phyloP scores from a whole-genome alignment of 2,888 invertebrate species.

The Cephalotes varians region DNA sequence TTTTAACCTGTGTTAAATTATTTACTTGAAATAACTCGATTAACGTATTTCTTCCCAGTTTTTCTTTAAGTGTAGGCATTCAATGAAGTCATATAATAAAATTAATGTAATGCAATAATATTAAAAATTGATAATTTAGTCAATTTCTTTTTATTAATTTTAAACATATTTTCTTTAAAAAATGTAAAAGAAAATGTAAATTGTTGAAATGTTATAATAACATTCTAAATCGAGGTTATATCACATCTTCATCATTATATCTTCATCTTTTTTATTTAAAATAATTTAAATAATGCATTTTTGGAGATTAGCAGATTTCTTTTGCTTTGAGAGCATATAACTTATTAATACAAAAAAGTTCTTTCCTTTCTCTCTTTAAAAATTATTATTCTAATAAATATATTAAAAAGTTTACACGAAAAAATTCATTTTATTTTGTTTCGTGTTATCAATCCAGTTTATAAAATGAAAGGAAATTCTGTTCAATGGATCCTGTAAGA shows the following conservation, averaged over 20 bases:
- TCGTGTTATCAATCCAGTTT: not conserved
- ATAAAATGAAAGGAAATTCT: not conserved
- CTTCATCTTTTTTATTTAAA: not conserved
- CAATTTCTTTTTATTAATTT: not conserved
- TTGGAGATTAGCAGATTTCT: not conserved
- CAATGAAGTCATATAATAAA: not conserved
- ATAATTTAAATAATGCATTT: not conserved
- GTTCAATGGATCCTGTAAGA: conserved; percentile 9
- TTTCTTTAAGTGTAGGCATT: too few relatives aligned
- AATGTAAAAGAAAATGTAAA: too few relatives aligned
- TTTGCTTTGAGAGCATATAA: not conserved
- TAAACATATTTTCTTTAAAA: not conserved
- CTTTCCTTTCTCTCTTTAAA: not conserved
- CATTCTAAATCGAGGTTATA: not conserved
- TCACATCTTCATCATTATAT: too few relatives aligned
- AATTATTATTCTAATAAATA: not conserved
- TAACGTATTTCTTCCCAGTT: too few relatives aligned
- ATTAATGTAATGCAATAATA: not conserved
- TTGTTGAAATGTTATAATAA: conserved; percentile 10
- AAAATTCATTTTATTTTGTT: not conserved
- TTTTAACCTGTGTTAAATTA: too few relatives aligned
- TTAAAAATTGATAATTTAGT: not conserved
- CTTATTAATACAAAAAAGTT: not conserved
- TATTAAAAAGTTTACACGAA: not conserved
- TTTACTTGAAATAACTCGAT: too few relatives aligned